phyloP scores from a whole-genome alignment of 2,888 invertebrate species.

The Ochlodes sylvanus region DNA sequence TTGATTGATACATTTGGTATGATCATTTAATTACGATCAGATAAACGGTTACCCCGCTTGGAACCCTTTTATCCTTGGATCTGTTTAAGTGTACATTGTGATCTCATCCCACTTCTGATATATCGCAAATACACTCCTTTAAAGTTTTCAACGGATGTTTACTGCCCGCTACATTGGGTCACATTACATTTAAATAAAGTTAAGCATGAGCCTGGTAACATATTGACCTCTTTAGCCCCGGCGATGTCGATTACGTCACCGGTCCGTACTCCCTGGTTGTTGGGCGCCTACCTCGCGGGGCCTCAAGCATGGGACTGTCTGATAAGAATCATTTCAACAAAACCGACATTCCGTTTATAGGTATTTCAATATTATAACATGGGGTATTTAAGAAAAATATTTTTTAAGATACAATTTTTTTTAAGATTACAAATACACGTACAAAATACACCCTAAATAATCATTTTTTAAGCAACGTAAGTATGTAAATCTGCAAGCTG shows the following conservation, averaged over 20 bases:
- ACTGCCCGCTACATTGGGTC: constrained; percentile 14
- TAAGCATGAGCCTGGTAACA: constrained; percentile 31
- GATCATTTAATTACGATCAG: too few relatives aligned
- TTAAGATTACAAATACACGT: too few relatives aligned
- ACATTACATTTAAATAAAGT: constrained; percentile 27
- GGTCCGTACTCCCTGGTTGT: constrained; percentile 22
- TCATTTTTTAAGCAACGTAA: too few relatives aligned
- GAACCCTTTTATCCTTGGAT: too few relatives aligned
- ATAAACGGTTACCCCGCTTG: too few relatives aligned
- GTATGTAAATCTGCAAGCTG: too few relatives aligned
- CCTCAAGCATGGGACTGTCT: constrained; percentile 36
- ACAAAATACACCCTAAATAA: too few relatives aligned
- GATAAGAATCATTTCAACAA: constrained; percentile 37
- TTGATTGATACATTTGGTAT: too few relatives aligned
- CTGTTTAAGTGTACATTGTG: too few relatives aligned
- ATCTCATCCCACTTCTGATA: neutral
- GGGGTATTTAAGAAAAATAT: constrained; percentile 1
- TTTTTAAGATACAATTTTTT: neutral
- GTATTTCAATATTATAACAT: neutral
- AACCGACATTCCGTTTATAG: constrained; percentile 28
- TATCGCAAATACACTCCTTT: neutral
- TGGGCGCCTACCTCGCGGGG: constrained; percentile 34
- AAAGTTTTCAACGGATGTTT: constrained; percentile 22
- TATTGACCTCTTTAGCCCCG: constrained; percentile 38
- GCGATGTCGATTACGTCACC: constrained; percentile 29